Evolutionary conservation across 2,113 vertebrate genomes (phyloP).

Genomic region (Brachyistius frenatus): DNA sequence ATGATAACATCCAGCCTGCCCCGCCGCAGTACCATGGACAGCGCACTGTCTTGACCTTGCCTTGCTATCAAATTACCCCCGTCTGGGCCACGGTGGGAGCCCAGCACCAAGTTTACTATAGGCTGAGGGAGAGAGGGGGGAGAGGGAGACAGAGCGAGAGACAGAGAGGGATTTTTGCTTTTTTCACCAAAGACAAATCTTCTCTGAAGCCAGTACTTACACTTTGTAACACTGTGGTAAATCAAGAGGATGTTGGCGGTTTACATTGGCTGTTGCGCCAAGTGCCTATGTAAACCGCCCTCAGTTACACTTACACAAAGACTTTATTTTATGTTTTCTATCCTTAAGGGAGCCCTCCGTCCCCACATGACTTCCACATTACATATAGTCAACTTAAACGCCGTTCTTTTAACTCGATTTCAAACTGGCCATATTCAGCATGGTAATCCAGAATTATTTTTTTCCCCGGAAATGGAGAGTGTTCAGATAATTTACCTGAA

Average conservation of each 20-base stretch:
- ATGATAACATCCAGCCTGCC: constrained; percentile 82
- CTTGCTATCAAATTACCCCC: constrained; percentile 84
- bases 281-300: constrained; percentile 56
- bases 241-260: constrained; percentile 44
- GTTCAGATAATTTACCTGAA: not conserved
- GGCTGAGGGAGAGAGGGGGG: constrained; percentile 34
- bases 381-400: not conserved
- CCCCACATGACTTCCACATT: not conserved
- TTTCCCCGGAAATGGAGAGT: not conserved
- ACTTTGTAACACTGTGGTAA: constrained; percentile 50
- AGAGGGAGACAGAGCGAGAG: constrained; percentile 11
- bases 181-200: constrained; percentile 52
- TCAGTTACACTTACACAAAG: constrained; percentile 20
- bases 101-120: constrained; percentile 64
- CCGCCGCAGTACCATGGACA: constrained; percentile 94
- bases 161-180: constrained; percentile 23
- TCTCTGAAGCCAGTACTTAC: constrained; percentile 46
- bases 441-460: not conserved
- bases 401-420: not conserved
- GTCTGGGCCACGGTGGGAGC: constrained; percentile 70
- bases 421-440: not conserved
- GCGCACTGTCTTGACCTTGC: constrained; percentile 86
- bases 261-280: constrained; percentile 38
- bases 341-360: constrained; percentile 4
- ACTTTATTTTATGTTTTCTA: constrained; percentile 16